A percentile compares a stretch with the other conserved stretches of the same genome.
phyloP scores from a whole-genome alignment of 2,113 vertebrate genomes.

The Mormyrus lacerda region DNA sequence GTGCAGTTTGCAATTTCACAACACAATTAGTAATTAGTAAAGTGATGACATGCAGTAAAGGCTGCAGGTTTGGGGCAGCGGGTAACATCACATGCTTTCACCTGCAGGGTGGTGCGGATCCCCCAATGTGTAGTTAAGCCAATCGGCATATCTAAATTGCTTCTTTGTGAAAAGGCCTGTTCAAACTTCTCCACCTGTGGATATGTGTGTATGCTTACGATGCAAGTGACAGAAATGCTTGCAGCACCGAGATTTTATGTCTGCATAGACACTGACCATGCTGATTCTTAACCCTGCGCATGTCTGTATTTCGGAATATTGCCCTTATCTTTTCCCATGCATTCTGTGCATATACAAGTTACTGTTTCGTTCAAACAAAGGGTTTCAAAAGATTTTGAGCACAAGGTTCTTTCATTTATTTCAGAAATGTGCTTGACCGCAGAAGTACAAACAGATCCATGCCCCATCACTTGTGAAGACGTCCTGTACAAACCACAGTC shows the following conservation, averaged over 20 bases:
- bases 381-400: background rate
- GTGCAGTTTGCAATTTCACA: background rate
- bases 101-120: background rate
- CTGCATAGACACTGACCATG: background rate
- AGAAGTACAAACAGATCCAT: background rate
- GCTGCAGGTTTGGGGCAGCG: background rate
- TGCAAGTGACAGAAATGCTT: background rate
- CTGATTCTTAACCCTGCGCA: background rate
- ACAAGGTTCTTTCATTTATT: background rate
- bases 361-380: background rate
- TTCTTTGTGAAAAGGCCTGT: background rate
- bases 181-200: background rate
- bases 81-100: background rate
- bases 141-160: background rate
- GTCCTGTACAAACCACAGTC: background rate
- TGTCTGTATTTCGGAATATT: background rate
- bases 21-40: background rate
- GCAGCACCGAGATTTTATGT: background rate
- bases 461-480: background rate
- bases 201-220: background rate
- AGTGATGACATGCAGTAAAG: background rate
- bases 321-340: background rate
- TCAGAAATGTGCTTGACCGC: background rate
- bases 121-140: background rate
- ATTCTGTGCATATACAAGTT: background rate